A percentile compares a stretch with the other conserved stretches of the same genome.
phyloP scores from a whole-genome alignment of 2,797 vertebrate species.

The Oryzias sinensis region DNA sequence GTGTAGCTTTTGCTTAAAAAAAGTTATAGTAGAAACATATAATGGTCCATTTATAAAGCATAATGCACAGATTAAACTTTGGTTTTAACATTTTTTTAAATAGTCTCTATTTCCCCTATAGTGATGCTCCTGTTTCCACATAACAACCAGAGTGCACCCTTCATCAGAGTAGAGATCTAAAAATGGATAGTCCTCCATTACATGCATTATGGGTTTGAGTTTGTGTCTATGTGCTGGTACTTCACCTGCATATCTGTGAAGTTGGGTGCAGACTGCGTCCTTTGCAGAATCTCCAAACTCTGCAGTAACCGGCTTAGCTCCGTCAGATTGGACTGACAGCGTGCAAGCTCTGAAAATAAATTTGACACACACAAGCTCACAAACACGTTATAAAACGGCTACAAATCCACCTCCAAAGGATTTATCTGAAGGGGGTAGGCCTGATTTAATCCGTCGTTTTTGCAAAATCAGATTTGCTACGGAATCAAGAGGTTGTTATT shows the following conservation, averaged over 20 bases:
- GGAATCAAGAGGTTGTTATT: constrained; percentile 21
- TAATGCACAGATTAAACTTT: neutral
- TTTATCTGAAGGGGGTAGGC: constrained; percentile 3
- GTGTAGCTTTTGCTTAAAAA: constrained; percentile 21
- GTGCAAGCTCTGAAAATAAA: constrained; percentile 86
- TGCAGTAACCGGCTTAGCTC: constrained; percentile 95
- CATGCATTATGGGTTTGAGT: neutral
- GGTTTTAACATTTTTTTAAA: too few species aligned
- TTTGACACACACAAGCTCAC: constrained; percentile 27
- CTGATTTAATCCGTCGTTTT: constrained; percentile 32
- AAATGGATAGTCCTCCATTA: too few species aligned
- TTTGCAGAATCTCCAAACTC: constrained; percentile 97
- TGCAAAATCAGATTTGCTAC: constrained; percentile 33
- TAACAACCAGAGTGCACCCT: too few species aligned
- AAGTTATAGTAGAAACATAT: constrained; percentile 18
- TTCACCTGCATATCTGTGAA: constrained; percentile 99
- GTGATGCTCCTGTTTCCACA: too few species aligned
- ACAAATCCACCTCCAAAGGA: constrained; percentile 21
- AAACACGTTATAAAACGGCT: constrained; percentile 26
- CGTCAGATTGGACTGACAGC: constrained; percentile 94
- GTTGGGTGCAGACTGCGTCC: constrained; percentile 96
- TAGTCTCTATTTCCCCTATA: too few species aligned
- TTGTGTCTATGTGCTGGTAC: neutral
- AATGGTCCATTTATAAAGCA: constrained; percentile 24
- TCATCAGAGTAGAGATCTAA: too few species aligned